Conservation (phyloP, 2,888 invertebrate genomes). For the Drepanosiphum platanoidis region DNA sequence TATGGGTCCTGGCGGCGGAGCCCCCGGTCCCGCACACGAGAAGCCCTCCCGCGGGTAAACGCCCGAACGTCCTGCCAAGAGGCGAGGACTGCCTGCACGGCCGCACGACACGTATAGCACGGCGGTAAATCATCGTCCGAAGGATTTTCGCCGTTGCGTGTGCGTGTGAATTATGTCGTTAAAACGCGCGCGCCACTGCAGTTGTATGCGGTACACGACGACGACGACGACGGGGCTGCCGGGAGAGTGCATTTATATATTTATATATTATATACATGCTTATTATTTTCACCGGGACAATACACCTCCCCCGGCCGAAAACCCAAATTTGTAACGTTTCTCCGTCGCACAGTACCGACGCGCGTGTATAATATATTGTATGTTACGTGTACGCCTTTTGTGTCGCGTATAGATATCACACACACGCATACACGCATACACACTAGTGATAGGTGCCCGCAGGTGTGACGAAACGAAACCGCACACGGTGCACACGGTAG, state of each 20-base stretch:
- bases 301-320: background rate
- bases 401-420: no score
- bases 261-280: no score
- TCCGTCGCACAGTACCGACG: background rate
- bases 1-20: background rate
- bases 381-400: background rate
- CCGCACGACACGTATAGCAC: background rate
- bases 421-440: background rate
- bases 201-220: conserved; percentile 18
- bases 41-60: conserved; percentile 47
- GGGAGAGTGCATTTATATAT: conserved; percentile 38
- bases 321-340: conserved; percentile 53
- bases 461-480: background rate
- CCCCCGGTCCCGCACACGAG: background rate
- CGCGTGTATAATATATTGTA: no score
- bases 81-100: background rate
- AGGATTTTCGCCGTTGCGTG: conserved; percentile 14
- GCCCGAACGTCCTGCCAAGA: conserved; percentile 27
- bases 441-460: background rate
- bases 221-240: conserved; percentile 42
- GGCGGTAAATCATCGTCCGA: conserved; percentile 48
- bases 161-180: background rate
- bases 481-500: background rate
- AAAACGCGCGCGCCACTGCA: background rate
- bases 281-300: conserved; percentile 17